Conservation (phyloP, 64 coral and sea anemone species). For the Acropora tenuis region DNA sequence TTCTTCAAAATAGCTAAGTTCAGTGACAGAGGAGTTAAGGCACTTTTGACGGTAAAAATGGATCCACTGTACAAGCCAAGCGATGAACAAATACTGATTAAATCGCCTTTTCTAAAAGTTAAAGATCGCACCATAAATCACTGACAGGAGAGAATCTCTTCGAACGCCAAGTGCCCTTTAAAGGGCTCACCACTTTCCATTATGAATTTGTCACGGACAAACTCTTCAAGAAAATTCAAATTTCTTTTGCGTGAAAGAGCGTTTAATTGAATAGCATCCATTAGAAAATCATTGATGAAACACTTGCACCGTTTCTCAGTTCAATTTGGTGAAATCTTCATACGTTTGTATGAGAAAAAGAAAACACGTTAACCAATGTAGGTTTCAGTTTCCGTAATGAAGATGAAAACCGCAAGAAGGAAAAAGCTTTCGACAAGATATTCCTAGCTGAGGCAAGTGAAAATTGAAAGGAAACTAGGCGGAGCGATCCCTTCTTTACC, state of each 20-base stretch:
- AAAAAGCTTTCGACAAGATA: background rate
- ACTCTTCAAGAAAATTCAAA: too few relatives aligned
- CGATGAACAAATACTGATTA: too few relatives aligned
- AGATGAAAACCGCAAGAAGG: background rate
- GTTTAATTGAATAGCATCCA: too few relatives aligned
- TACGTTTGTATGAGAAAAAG: background rate
- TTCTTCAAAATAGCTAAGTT: too few relatives aligned
- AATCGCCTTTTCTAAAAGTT: too few relatives aligned
- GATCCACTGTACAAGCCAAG: too few relatives aligned
- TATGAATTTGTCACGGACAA: background rate
- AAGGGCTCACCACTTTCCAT: background rate
- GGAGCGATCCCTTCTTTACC: background rate
- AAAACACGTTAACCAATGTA: background rate
- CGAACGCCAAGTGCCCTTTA: background rate
- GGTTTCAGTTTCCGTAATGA: background rate
- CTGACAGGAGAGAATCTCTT: background rate
- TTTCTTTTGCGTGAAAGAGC: too few relatives aligned
- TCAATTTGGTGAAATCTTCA: background rate
- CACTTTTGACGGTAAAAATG: too few relatives aligned
- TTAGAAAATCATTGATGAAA: too few relatives aligned
- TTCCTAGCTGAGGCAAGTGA: background rate
- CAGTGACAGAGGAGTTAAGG: too few relatives aligned
- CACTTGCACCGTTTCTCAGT: too few relatives aligned
- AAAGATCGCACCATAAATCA: background rate
- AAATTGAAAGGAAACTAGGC: background rate